Conservation (phyloP, 2,888 invertebrate genomes). For the Molorchus minor region DNA sequence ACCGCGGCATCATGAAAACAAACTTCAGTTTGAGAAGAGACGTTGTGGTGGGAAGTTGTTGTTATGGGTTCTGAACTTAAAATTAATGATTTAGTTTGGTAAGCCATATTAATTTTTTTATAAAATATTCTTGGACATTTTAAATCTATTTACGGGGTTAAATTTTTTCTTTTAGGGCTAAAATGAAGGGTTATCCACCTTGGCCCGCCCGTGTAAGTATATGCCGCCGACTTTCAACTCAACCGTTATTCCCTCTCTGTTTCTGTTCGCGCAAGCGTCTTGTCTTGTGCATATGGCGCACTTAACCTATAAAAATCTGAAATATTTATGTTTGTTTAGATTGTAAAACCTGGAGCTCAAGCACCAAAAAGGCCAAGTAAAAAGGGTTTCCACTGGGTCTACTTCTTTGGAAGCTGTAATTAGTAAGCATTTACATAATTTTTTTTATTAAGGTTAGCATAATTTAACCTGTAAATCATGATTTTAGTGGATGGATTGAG, state of each 20-base stretch:
- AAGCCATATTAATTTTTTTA: conserved; percentile 56
- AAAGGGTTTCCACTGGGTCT: conserved; percentile 87
- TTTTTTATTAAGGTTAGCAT: background rate
- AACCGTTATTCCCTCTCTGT: conserved; percentile 61
- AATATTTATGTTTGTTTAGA: conserved; percentile 67
- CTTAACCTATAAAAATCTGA: too few relatives aligned
- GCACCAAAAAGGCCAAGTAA: conserved; percentile 75
- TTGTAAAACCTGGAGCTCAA: conserved; percentile 82
- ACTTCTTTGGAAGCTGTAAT: conserved; percentile 94
- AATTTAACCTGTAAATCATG: conserved; percentile 4
- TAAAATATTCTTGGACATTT: conserved; percentile 13
- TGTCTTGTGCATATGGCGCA: conserved; percentile 28
- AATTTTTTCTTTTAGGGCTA: conserved; percentile 80
- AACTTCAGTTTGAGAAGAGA: conserved; percentile 52
- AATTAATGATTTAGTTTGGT: conserved; percentile 77
- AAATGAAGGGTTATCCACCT: conserved; percentile 96
- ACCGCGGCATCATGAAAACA: conserved; percentile 46
- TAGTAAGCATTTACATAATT: conserved; percentile 80
- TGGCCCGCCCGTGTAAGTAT: conserved; percentile 96
- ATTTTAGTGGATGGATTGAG: conserved; percentile 87
- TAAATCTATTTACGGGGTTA: conserved; percentile 12
- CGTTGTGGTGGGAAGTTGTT: conserved; percentile 33
- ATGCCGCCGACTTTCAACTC: conserved; percentile 52
- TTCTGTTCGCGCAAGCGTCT: conserved; percentile 43
- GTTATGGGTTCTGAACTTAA: conserved; percentile 69